Evolutionary conservation across 2,888 invertebrate genomes (phyloP), one percentile per base, ranked within the genome.

Genomic region (Hypomecis atomaria): DNA sequence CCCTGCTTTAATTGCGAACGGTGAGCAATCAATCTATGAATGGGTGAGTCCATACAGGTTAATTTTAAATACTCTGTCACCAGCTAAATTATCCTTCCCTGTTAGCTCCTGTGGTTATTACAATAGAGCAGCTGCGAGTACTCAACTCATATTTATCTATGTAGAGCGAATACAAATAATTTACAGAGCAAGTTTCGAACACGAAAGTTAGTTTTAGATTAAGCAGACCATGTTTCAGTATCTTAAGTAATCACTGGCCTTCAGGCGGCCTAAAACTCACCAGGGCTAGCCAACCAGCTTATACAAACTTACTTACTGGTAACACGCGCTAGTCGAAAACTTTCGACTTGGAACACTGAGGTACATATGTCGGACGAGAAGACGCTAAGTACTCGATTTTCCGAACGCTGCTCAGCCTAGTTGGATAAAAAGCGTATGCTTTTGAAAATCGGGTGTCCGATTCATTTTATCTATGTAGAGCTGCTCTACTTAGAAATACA

Each of bases 1-100:
- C 23, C 23, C 23, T 23, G 23, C 23, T 23, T 23, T 23, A 23
- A 23, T 23, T 23, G 23, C 23, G 1, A 23, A 23, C 23, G 23
- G 23, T 23, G 23, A 23, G 23, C 23, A 23, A 23, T 23, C 23
- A 23, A 23, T 23, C 23, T 23, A 23, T 23, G 23, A 23, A 23
- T 23, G 3, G 23, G 23, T 23, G 23, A 23, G 23, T 23, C 23
- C 23, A 23, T 23, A 23, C 23, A 23, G 23, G 23, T 42, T 23
- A 11, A 60, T 8, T 34, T 55, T 50, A 55, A 49, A 61, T 33
- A 42, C 49, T 8, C 5, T 44, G 56, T 45, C 57, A 57, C 13
- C 13, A 6, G 10, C 36, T 10, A 47, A 62, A 53, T 57, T 62
- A 62, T 53, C 45, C 23, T 52, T 57, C 42, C 55, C 49, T 23